Percentiles rank a stretch among this genome's conserved stretches.
These are phyloP conservation scores for Falco punctatus DNA, from an alignment of 2,113 vertebrate species.

Conservation along the genomic window DNA sequence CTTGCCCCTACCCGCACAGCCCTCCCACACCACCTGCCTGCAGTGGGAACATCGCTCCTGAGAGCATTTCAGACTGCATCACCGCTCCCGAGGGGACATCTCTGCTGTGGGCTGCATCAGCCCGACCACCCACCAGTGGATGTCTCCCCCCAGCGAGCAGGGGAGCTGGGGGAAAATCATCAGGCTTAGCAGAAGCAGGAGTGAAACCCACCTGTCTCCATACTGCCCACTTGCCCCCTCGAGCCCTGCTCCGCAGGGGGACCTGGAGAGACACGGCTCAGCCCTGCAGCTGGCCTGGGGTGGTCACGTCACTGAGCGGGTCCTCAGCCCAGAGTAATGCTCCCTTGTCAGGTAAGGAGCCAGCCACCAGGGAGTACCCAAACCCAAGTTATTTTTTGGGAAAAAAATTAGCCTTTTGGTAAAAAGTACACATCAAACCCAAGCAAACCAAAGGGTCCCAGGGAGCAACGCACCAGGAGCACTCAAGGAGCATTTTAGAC, in stretches of 20 bases:
- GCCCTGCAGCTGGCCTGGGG: rapidly evolving
- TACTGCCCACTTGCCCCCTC: rapidly evolving
- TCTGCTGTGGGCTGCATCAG: not conserved
- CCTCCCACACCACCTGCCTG: not conserved
- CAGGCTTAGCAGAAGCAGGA: not conserved
- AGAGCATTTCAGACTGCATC: not conserved
- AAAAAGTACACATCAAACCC: not conserved
- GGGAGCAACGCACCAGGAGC: not conserved
- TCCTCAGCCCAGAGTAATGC: rapidly evolving
- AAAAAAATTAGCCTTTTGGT: not conserved
- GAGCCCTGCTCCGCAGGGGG: not conserved
- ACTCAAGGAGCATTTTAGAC: not conserved
- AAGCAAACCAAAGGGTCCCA: not conserved
- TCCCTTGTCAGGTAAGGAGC: not conserved
- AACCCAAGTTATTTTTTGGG: no score
- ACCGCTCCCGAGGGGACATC: rapidly evolving
- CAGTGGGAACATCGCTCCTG: rapidly evolving
- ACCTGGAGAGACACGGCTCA: no score
- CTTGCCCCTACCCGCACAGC: not conserved
- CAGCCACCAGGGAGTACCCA: not conserved
- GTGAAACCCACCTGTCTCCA: not conserved
- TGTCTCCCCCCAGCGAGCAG: no score
- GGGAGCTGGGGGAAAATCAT: not conserved
- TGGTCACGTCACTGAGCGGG: rapidly evolving
- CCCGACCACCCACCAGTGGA: rapidly evolving